phyloP scores from a whole-genome alignment of 2,797 vertebrate genomes.

The Anisognathus igniventris region DNA sequence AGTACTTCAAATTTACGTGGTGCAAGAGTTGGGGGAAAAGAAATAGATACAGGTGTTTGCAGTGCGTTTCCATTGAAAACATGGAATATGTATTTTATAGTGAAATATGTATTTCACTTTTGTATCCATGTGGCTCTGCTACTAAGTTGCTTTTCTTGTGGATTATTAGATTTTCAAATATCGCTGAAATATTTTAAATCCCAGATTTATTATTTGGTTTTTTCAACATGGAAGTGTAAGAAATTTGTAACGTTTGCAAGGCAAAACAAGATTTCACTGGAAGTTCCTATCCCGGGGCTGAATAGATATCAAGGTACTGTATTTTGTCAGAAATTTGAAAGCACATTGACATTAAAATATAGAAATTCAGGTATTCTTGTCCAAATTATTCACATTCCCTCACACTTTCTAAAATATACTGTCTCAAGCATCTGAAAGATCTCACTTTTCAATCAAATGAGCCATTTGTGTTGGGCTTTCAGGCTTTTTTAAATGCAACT shows the following conservation, averaged over 20 bases:
- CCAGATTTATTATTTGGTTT: not conserved
- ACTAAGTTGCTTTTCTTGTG: not conserved
- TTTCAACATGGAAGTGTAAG: not conserved
- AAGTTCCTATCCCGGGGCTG: not conserved
- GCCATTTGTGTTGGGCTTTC: not conserved
- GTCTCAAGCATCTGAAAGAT: not conserved
- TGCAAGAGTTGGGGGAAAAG: not conserved
- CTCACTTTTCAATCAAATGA: not conserved
- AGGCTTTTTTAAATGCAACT: not conserved
- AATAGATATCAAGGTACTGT: not conserved
- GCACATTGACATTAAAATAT: not conserved
- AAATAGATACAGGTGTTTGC: not conserved
- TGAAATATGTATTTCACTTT: not conserved
- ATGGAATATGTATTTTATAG: not conserved
- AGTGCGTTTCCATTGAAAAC: not conserved
- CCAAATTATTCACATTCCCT: not conserved
- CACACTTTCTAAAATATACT: not conserved
- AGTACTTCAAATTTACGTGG: not conserved
- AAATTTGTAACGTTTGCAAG: not conserved
- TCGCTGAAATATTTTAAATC: not conserved
- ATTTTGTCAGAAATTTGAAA: not conserved
- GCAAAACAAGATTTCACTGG: not conserved
- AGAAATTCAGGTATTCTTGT: not conserved
- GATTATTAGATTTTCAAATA: not conserved
- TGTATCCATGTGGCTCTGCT: not conserved